phyloP scores from a whole-genome alignment of 2,888 invertebrate species.

The Eristalinus aeneus region DNA sequence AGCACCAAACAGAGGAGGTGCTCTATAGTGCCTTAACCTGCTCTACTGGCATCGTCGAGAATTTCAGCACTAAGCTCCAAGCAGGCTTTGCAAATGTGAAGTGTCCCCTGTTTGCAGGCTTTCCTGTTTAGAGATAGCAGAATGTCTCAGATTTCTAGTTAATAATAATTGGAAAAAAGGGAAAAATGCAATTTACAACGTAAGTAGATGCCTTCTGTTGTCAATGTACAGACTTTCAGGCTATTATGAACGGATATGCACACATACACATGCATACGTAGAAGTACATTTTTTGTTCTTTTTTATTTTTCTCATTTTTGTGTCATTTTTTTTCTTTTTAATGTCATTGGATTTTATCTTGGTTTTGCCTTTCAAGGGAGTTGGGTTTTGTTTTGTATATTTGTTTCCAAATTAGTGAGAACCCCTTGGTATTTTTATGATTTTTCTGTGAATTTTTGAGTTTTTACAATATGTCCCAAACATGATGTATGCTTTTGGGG shows the following conservation, averaged over 20 bases:
- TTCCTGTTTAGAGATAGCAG: no score
- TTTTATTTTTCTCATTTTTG: constrained; percentile 32
- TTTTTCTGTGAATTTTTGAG: constrained; percentile 1
- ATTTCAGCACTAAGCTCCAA: no score
- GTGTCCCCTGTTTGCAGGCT: no score
- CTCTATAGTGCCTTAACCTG: no score
- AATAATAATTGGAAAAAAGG: no score
- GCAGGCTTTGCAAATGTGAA: no score
- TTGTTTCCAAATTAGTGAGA: background rate
- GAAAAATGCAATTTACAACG: constrained; percentile 34
- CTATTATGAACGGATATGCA: background rate
- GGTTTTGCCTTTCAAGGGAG: constrained; percentile 1
- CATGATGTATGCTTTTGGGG: background rate
- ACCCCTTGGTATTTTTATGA: constrained; percentile 10
- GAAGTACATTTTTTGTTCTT: background rate
- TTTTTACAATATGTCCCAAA: background rate
- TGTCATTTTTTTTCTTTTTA: constrained; percentile 32
- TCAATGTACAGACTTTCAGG: background rate
- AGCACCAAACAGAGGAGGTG: no score
- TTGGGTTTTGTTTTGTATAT: background rate
- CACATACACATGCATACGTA: background rate
- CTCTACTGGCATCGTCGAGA: no score
- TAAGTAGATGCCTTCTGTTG: constrained; percentile 29
- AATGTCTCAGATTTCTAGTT: no score
- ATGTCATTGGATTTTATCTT: constrained; percentile 32